Evolutionary conservation across 2,797 vertebrate genomes (phyloP).

Genomic region (Somateria mollissima): DNA sequence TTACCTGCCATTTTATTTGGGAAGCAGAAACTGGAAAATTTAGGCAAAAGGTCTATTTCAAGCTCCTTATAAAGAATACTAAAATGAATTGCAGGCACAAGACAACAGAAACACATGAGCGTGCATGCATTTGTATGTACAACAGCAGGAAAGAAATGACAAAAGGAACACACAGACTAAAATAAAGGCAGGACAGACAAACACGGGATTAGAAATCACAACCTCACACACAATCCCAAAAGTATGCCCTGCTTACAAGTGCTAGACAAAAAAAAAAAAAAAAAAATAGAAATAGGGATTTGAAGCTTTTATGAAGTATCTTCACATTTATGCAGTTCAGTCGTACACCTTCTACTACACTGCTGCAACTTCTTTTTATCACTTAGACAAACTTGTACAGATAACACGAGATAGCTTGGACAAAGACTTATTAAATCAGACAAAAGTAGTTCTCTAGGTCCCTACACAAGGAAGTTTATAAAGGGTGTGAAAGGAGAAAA

Average conservation of each 20-base stretch:
- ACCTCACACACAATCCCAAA: background rate
- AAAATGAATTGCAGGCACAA: background rate
- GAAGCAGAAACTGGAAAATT: background rate
- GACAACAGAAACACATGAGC: too few species aligned
- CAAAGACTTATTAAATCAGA: background rate
- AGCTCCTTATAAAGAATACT: background rate
- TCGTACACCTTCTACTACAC: background rate
- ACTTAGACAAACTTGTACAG: background rate
- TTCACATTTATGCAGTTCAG: background rate
- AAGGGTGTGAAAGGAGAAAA: background rate
- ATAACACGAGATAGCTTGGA: background rate
- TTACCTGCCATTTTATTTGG: background rate
- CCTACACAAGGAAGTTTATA: background rate
- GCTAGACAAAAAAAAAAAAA: background rate
- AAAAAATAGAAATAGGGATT: background rate
- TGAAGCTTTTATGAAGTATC: background rate
- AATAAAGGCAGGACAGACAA: background rate
- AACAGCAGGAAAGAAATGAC: background rate
- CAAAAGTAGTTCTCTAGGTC: background rate
- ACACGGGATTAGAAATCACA: background rate
- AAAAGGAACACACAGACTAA: background rate
- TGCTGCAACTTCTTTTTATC: background rate
- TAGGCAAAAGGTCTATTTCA: background rate
- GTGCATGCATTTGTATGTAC: background rate
- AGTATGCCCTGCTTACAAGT: background rate